Evolutionary conservation across 1,140 invertebrate genomes (phyloP).

Genomic region (Formica selysi): DNA sequence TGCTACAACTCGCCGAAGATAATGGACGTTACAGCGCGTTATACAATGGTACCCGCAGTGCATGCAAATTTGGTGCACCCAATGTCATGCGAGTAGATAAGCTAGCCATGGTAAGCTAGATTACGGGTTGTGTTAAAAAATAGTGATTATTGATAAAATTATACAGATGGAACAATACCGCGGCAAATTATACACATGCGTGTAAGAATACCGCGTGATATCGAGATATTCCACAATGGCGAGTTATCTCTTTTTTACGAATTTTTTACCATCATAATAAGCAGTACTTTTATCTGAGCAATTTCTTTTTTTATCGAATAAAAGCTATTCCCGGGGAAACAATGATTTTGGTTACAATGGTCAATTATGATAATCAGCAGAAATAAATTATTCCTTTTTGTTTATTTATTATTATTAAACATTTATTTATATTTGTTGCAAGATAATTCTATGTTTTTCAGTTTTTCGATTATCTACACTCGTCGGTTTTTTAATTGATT

Average conservation of each 20-base stretch:
- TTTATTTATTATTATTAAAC: background rate
- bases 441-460: background rate
- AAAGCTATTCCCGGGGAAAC: background rate
- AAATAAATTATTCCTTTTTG: background rate
- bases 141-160: conserved; percentile 28
- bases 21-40: conserved; percentile 46
- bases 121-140: conserved; percentile 42
- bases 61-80: conserved; percentile 51
- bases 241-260: background rate
- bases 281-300: background rate
- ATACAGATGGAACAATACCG: background rate
- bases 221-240: background rate
- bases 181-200: too few species aligned
- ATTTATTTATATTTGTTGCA: background rate
- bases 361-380: background rate
- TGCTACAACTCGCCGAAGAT: conserved; percentile 52
- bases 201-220: background rate
- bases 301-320: background rate
- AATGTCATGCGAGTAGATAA: conserved; percentile 43
- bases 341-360: background rate
- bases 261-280: background rate
- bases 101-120: conserved; percentile 31
- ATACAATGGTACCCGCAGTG: conserved; percentile 44
- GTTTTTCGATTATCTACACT: background rate
- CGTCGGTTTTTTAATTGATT: background rate